Base-by-base conservation (phyloP, 2,888 invertebrate genomes). In the Pyrocoelia pectoralis region DNA sequence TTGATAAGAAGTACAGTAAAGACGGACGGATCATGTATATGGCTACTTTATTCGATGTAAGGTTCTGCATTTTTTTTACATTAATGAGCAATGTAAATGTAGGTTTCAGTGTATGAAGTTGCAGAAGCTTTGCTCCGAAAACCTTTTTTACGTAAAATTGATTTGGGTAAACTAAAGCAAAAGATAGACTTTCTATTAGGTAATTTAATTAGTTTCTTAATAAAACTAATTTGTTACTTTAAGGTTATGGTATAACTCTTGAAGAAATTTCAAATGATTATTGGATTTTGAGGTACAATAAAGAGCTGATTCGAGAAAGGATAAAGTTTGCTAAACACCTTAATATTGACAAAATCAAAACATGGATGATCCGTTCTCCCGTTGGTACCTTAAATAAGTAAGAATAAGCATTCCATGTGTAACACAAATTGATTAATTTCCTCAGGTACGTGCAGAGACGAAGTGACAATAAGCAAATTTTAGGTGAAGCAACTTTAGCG, bases 301-400 rank as follows among this genome's bases (percentile, higher is more conserved):
- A 72, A 12, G 51, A 72, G 28, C 66, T 70, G 9, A 76, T 83
- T 18, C 66, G 68, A 56, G 68, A 76, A 24, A 76, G 82, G 65
- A 71, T 84, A 29, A 51, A 76, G 17, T 67, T 71, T 40, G 77
- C 79, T 13, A 75, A 76, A 66, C 61, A 75, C 29, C 70, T 77
- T 55, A 78, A 82, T 50, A 68, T 81, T 18, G 73, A 73, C 6
- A 73, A 68, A 13, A 66, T 82, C 6, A 84, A 83, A 71, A 81
- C 83, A 1, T 84, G 84, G 84, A 83, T 84, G 82, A 75, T 84
- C 19, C 74, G 83, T 41, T 79, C 80, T 33, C 72, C 76, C 48
- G 65, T 69, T 17, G 70, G 74, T 56, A 73, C 77, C 51, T 77
- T 83, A 62, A 68, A 79, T 63, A 81, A 71, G 83, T 83, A 77